Conservation (phyloP, 1,140 invertebrate species). For the Aphidius ervi region DNA sequence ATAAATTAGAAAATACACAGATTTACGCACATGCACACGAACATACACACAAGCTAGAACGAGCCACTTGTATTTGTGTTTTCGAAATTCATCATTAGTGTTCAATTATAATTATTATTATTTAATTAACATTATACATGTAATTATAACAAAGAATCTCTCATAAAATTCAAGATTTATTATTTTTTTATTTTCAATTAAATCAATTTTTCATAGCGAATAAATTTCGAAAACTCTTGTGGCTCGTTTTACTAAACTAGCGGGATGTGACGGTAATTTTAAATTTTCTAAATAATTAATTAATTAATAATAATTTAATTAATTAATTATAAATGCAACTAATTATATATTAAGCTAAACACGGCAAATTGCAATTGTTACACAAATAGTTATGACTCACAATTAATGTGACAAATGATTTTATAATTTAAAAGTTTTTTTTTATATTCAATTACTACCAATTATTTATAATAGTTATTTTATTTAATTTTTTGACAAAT, state of each 20-base stretch:
- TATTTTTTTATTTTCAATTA: too few species aligned
- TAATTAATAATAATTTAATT: conserved; percentile 7
- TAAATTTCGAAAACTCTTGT: conserved; percentile 19
- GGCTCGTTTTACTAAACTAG: conserved; percentile 26
- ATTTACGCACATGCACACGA: too few species aligned
- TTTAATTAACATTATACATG: not conserved
- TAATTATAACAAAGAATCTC: too few species aligned
- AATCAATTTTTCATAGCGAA: not conserved
- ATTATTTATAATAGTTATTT: too few species aligned
- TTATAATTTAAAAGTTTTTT: not conserved
- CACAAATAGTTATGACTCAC: conserved; percentile 22
- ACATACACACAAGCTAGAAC: too few species aligned
- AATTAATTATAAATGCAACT: conserved; percentile 5
- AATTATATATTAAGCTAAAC: not conserved
- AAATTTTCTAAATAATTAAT: conserved; percentile 12
- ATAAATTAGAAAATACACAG: not conserved
- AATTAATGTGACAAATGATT: not conserved
- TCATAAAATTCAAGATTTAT: too few species aligned
- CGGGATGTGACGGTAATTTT: conserved; percentile 26
- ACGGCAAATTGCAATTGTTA: conserved; percentile 32
- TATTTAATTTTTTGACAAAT: too few species aligned
- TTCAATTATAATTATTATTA: too few species aligned
- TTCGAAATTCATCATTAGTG: too few species aligned
- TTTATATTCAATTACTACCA: too few species aligned
- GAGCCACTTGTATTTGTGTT: too few species aligned